Evolutionary conservation across 1,140 invertebrate species (phyloP), one percentile per base, ranked within the genome.

Genomic region (Linepithema humile): DNA sequence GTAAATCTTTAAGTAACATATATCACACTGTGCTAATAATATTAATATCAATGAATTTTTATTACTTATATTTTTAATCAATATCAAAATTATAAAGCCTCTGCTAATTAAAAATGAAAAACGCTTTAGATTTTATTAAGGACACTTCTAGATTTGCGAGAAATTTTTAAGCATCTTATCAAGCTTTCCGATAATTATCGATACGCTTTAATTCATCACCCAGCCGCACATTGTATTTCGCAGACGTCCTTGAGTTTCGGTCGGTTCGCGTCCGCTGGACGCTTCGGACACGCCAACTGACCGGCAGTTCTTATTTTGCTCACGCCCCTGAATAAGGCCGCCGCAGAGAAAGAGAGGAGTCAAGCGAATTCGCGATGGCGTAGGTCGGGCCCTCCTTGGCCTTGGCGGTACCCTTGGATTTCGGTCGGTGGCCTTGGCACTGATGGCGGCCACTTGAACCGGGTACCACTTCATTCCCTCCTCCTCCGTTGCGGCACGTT

Each of bases 401-500:
- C 88, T 90, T 90, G 88, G 64, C 38, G 55, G 50, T 90, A 88
- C 84, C 86, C 86, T 89, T 90, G 89, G 86, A 85, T 89, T 89
- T 88, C 88, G 89, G 88, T 89, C 85, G 86, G 86, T 88, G 88
- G 86, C 87, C 86, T 90, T 90, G 87, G 85, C 90, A 88, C 86
- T 88, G 88, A 90, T 90, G 89, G 91, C 89, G 88, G 91, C 80
- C 87, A 89, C 85, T 89, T 74, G 88, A 89, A 62, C 84, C 89
- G 82, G 87, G 85, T 90, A 91, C 88, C 89, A 89, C 86, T 91
- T 91, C 89, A 89, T 91, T 90, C 91, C 86, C 82, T 72, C 84
- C 83, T 62, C 82, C 87, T 77, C 73, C 67, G 17, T 73, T 69
- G 57, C 78, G 48, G 57, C 60, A 72, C 85, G 78, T 88, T 90